These are phyloP conservation scores for Xiphias gladius DNA, from an alignment of 2,113 vertebrate genomes.

Conservation along the genomic window DNA sequence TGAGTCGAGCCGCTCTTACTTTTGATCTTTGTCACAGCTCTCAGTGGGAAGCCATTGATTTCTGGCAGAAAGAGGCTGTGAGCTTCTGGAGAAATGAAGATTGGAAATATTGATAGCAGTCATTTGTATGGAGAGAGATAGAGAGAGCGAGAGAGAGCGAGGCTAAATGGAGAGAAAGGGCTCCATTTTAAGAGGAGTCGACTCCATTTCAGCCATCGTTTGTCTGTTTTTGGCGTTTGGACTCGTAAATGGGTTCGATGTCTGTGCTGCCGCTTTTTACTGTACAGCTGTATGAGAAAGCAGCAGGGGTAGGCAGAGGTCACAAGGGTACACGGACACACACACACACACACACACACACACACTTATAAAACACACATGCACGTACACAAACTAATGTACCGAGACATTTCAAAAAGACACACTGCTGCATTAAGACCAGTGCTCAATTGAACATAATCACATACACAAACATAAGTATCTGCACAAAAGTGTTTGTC, in stretches of 20 bases:
- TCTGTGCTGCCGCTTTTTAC: slow-evolving; percentile 72
- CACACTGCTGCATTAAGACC: background rate
- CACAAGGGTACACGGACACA: background rate
- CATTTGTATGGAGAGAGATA: slow-evolving; percentile 65
- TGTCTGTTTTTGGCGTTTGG: slow-evolving; percentile 72
- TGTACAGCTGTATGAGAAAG: slow-evolving; percentile 64
- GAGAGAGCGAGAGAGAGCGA: slow-evolving; percentile 32
- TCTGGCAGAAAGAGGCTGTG: slow-evolving; percentile 64
- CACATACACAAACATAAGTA: background rate
- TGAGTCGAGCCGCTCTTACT: slow-evolving; percentile 33
- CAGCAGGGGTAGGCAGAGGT: slow-evolving; percentile 55
- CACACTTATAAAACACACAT: background rate
- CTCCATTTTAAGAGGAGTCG: slow-evolving; percentile 55
- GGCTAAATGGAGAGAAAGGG: slow-evolving; percentile 38
- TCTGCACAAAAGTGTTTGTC: background rate
- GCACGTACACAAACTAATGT: background rate
- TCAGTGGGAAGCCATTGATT: slow-evolving; percentile 80
- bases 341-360: slow-evolving; percentile 20
- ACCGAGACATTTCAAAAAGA: background rate
- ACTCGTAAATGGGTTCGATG: slow-evolving; percentile 73
- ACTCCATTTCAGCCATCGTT: slow-evolving; percentile 70
- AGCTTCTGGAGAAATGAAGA: slow-evolving; percentile 74
- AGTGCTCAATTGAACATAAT: background rate
- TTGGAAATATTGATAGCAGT: slow-evolving; percentile 82
- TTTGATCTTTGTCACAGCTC: slow-evolving; percentile 73